Base-by-base conservation (phyloP, 2,888 invertebrate genomes). In the Tetramorium bicarinatum region DNA sequence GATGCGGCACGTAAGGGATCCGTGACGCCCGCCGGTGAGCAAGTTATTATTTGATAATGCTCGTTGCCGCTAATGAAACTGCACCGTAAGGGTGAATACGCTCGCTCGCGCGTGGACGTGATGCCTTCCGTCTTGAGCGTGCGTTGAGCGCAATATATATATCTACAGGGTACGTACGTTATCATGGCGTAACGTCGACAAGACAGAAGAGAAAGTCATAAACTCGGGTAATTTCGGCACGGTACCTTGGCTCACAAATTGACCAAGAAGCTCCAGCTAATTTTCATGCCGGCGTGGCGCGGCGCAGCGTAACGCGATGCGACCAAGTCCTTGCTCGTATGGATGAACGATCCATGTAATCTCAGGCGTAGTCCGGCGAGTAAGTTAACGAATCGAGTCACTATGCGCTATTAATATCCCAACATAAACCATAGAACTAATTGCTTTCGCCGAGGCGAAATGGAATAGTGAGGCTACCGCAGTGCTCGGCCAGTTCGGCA, bases 1-100 rank as follows among this genome's bases (percentile, higher is more conserved):
- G 86, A 69, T 61, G 76, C 64, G 72, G 61, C 85, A 81, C 74
- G 77, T 75, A 67, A 66, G 67, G 52, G 62, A 84, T 87, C 85
- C 88, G 41, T 38, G 79, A 80, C 75, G 76, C 54, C 38, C 41
- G n/a, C 44, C 67, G 41, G 66, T 38, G 86, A 79, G 72, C 82
- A 80, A 86, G 90, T 91, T 91, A 91, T 89, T 91, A 91, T 90
- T 91, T 86, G 85, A 88, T 90, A 90, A 87, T 87, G 85, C 84
- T 86, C 87, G 81, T 74, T 87, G 87, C 85, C 85, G 87, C 86
- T 91, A 89, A 91, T 90, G 91, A 90, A 91, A 87, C 79, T 79
- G 11, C 56, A 59, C 56, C 25, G 34, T 56, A 69, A 79, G 77
- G 77, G 56, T 71, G 79, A 79, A 79, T 71, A 71, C 18, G 54